Conservation (phyloP, 2,113 vertebrate species). For the Serinus canaria region DNA sequence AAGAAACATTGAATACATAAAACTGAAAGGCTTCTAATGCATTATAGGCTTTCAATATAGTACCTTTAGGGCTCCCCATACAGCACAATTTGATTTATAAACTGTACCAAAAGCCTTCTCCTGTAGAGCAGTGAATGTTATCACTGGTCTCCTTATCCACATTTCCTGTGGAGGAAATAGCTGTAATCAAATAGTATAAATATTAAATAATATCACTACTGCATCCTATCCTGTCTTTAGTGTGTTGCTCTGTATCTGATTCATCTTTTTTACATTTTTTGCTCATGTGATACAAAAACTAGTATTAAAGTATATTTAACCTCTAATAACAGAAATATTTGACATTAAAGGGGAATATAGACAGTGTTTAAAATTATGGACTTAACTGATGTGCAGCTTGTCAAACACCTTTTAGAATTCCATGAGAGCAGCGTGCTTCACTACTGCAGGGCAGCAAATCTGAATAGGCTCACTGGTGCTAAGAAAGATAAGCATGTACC, state of each 20-base stretch:
- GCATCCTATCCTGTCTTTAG: background rate
- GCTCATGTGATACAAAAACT: background rate
- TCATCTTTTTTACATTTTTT: constrained; percentile 4
- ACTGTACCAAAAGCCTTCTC: constrained; percentile 21
- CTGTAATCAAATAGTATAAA: constrained; percentile 18
- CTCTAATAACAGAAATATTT: background rate
- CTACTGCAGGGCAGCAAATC: background rate
- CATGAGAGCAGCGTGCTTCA: background rate
- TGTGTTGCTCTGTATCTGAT: background rate
- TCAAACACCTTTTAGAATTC: background rate
- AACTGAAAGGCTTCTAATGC: constrained; percentile 12
- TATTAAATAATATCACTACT: constrained; percentile 40
- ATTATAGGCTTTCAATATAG: background rate
- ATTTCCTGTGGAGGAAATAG: constrained; percentile 50
- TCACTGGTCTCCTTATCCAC: constrained; percentile 14
- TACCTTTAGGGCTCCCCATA: constrained; percentile 24
- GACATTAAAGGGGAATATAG: background rate
- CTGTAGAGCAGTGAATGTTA: background rate
- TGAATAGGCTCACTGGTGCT: background rate
- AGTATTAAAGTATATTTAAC: background rate
- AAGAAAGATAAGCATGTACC: background rate
- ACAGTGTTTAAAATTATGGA: background rate
- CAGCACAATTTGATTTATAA: constrained; percentile 41
- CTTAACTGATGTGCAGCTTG: background rate
- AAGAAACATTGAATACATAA: constrained; percentile 13